A percentile compares a stretch with the other conserved stretches of the same genome.
Conservation (phyloP, 2,113 vertebrate genomes). For the Mus pahari region DNA sequence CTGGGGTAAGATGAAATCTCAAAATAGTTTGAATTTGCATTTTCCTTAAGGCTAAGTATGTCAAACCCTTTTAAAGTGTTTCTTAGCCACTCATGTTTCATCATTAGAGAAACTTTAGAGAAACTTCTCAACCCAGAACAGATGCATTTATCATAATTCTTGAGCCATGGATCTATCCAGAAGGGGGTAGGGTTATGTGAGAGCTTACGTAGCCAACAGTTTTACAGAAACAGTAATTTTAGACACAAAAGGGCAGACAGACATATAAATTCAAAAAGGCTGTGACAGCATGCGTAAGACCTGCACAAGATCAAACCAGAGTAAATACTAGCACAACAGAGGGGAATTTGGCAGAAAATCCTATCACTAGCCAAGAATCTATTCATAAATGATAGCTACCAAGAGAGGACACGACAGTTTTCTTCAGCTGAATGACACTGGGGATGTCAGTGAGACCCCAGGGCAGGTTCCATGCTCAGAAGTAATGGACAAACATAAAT, state of each 20-base stretch:
- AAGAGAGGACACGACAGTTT: neutral
- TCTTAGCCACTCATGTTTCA: neutral
- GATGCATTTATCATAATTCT: neutral
- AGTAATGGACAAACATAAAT: neutral
- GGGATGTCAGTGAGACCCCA: neutral
- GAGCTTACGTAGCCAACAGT: neutral
- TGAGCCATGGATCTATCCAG: neutral
- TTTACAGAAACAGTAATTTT: neutral
- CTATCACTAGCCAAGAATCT: neutral
- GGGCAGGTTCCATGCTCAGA: neutral
- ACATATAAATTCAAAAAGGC: neutral
- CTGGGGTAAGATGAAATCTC: neutral
- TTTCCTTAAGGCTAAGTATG: neutral
- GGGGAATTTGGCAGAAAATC: neutral
- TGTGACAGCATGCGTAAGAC: neutral
- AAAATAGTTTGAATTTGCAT: neutral
- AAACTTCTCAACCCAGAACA: neutral
- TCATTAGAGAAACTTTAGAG: neutral
- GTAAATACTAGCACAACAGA: neutral
- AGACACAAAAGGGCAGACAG: neutral
- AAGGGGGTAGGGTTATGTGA: neutral
- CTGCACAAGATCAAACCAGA: neutral
- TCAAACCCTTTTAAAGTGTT: neutral
- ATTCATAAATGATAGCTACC: neutral
- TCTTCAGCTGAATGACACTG: no score